Evolutionary conservation across 2,113 vertebrate species (phyloP), one percentile per base, ranked within the genome.

Genomic region (Callospermophilus lateralis): DNA sequence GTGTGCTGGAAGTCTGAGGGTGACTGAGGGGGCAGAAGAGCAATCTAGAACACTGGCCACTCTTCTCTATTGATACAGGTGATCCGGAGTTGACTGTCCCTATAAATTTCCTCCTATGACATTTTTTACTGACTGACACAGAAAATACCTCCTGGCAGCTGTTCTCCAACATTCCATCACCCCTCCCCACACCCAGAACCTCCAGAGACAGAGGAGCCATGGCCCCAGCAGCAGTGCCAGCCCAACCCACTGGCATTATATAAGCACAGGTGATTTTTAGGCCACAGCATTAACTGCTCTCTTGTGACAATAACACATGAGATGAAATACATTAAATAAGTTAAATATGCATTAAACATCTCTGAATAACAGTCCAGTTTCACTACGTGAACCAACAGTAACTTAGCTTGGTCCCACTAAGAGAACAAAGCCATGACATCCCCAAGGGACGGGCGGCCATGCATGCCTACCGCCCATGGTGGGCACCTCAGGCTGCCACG

Each of bases 51-150:
- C 61, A 1, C 37, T 3, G 1, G 78, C 67, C 16, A 0, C 70
- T 39, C 85, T 51, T 53, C 87, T 16, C 58, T 84, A 34, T 0
- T 24, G 0, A 1, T 32, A 24, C 51, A 37, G 89, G 51, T 2
- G 39, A 11, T 4, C 10, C 8, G 17, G 73, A 78, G 77, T 0
- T 51, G 89, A 78, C 92, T 28, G 88, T 24, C 5, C 99, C 98
- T 98, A 99, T 98, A 97, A 98, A 98, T 97, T 97, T 94, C 97
- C 98, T 88, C 65, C 97, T 97, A 97, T 97, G 98, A 99, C 98
- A 99, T 98, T 98, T 98, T 98, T 98, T 98, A 98, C 98, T 98
- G 98, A 98, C 98, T 98, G 99, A 99, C 98, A 99, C 99, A 99
- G 98, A 99, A 99, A 99, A 98, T 98, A 98, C 98, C 98, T 98